Evolutionary conservation across 2,888 invertebrate genomes (phyloP), one percentile per base, ranked within the genome.

Genomic region (Brachylomia viminalis): DNA sequence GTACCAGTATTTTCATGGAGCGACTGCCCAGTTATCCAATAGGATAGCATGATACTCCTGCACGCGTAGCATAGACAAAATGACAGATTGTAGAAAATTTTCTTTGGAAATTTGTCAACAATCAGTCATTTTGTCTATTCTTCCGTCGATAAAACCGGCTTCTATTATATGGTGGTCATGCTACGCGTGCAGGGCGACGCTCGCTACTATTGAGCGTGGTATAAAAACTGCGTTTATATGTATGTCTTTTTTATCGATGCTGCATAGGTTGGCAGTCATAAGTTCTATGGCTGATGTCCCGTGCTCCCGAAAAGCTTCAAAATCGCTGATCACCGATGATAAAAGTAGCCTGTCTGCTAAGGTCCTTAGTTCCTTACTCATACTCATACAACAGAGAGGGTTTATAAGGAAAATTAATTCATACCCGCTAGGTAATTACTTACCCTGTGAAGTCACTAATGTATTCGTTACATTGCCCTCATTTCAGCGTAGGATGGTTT

Each of bases 371-470:
- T 49, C 56, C 42, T 45, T 65, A 67, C 27, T 56, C 47, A 47
- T 52, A 65, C 38, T 61, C 54, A 30, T 54, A 75, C 38, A 77
- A 65, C 56, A 62, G 38, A 70, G 68, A 66, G 49, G 58, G 71
- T 64, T 72, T 73, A 67, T 52, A 72, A 78, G 74, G 62, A 10
- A 76, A 82, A 83, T 85, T 79, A 81, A 86, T 86, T 86, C 66
- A 79, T 80, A 77, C 84, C 75, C 77, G 75, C 59, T 30, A 49
- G 52, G 69, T 79, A 84, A 84, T 79, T 84, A 83, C 77, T 75
- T 79, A 80, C 74, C 72, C 49, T 71, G 54, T 72, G 66, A 80
- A 75, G 70, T 77, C 64, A 74, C 72, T 80, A 84, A 85, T 84
- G 76, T 82, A 80, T 86, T 79, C 82, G 74, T 70, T 74, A 79